Evolutionary conservation across 92 coral and sea anemone species (phyloP), one percentile per base, ranked within the genome.

Genomic region (Palythoa caribaeorum): DNA sequence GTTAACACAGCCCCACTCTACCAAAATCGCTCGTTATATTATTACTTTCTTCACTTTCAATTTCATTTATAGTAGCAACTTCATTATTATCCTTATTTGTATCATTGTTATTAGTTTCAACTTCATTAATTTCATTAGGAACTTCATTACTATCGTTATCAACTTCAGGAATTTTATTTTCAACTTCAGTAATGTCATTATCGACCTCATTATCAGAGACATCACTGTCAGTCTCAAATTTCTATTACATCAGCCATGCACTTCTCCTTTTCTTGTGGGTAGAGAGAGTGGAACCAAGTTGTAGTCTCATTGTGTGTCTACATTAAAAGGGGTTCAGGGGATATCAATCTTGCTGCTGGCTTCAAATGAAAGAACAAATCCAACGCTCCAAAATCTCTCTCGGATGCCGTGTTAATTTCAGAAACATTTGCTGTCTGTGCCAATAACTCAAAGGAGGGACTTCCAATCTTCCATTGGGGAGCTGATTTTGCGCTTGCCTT

Each of bases 371-470:
- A 39, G 38, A 65, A 73, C 47, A 83, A 65, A 52, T 80, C 85
- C 14, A 80, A 83, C 48, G 65, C n/a, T 68, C 90, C 87, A 37
- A 88, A 79, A 71, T 79, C 81, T 78, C 87, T 88, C 87, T 88
- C 87, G 3, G 90, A 79, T 55, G 80, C 90, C 90, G 79, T 88
- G 87, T 88, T 54, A 28, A 81, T 88, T 38, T 87, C 87, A 69
- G 87, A 85, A 44, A 88, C 87, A 78, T 88, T 79, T 75, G 40
- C 76, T 69, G 90, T 85, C 76, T 88, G 90, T 88, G 90, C 77
- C 60, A 69, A 75, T 72, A 71, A 79, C 16, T 79, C 87, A 71
- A 80, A 75, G 37, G 87, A 78, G 71, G 81, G 90, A 79, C 69
- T 53, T 57, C 75, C 69, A 80, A 88, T 85, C 73, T 88, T 79